Evolutionary conservation across 1,140 invertebrate genomes (phyloP).

Genomic region (Pseudoatta argentina): DNA sequence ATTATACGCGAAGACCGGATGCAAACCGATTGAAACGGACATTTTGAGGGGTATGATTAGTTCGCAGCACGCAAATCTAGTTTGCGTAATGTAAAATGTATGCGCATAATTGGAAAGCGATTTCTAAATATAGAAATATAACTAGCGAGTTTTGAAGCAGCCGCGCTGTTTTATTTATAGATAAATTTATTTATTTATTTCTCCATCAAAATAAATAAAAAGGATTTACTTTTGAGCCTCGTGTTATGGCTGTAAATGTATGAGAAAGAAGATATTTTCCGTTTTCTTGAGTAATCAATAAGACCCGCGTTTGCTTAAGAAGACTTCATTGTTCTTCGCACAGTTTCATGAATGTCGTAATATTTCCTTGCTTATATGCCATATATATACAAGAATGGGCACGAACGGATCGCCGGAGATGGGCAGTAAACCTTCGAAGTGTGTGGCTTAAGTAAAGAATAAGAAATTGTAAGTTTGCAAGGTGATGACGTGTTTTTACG

Average conservation of each 20-base stretch:
- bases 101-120: slow-evolving; percentile 3
- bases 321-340: slow-evolving; percentile 19
- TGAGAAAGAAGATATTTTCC: not conserved
- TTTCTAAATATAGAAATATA: not conserved
- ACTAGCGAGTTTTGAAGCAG: not conserved
- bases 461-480: slow-evolving; percentile 28
- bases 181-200: not conserved
- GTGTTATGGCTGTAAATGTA: not conserved
- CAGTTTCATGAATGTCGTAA: slow-evolving; percentile 38
- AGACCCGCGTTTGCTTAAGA: not conserved
- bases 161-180: not conserved
- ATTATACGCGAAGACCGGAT: slow-evolving; percentile 14
- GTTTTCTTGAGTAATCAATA: slow-evolving; percentile 33
- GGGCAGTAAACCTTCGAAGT: slow-evolving; percentile 17
- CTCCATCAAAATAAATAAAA: not conserved
- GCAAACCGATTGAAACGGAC: slow-evolving; percentile 55
- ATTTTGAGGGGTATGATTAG: slow-evolving; percentile 10
- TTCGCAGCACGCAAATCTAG: slow-evolving; percentile 3
- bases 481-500: slow-evolving; percentile 30
- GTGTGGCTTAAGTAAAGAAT: slow-evolving; percentile 27
- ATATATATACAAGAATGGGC: not conserved
- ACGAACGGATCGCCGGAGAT: slow-evolving; percentile 30
- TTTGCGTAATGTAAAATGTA: not conserved
- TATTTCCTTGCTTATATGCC: slow-evolving; percentile 22
- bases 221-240: not conserved